Evolutionary conservation across 1,140 invertebrate species (phyloP).

Genomic region (Zaprionus ornatus): DNA sequence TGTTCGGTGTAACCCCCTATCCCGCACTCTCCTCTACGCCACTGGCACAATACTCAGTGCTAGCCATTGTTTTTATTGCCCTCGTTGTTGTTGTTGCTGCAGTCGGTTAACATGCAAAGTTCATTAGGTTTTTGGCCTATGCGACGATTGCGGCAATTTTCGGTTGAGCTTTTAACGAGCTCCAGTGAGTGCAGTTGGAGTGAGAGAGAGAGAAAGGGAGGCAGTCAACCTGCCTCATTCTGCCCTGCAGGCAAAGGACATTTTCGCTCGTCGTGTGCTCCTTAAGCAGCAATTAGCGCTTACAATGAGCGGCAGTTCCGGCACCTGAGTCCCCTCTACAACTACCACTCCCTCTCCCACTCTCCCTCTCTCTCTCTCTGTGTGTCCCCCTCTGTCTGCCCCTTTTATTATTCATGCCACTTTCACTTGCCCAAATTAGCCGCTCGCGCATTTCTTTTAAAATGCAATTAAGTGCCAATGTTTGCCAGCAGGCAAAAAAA

Average conservation of each 20-base stretch:
- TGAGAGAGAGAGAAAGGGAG: background rate
- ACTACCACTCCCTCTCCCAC: background rate
- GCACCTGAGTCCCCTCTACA: slow-evolving; percentile 12
- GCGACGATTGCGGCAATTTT: slow-evolving; percentile 58
- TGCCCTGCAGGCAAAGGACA: slow-evolving; percentile 56
- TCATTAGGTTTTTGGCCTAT: slow-evolving; percentile 80
- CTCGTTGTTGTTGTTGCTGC: background rate
- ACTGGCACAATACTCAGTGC: background rate
- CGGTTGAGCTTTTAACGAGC: slow-evolving; percentile 49
- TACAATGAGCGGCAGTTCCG: slow-evolving; percentile 54
- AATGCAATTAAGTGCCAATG: slow-evolving; percentile 79
- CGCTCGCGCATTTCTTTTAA: slow-evolving; percentile 72
- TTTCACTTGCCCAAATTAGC: slow-evolving; percentile 80
- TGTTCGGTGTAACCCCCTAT: background rate
- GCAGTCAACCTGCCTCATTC: slow-evolving; percentile 6
- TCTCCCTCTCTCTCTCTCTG: slow-evolving; percentile 9
- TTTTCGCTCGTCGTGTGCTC: slow-evolving; percentile 44
- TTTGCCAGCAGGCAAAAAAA: slow-evolving; percentile 50
- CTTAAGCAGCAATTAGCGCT: slow-evolving; percentile 77
- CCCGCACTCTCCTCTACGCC: background rate
- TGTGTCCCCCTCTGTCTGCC: slow-evolving; percentile 25
- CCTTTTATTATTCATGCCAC: slow-evolving; percentile 76
- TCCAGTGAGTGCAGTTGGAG: background rate
- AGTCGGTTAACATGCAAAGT: slow-evolving; percentile 72
- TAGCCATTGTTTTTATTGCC: slow-evolving; percentile 61